Conservation (phyloP, 2,797 vertebrate species). For the Sarcophilus harrisii region DNA sequence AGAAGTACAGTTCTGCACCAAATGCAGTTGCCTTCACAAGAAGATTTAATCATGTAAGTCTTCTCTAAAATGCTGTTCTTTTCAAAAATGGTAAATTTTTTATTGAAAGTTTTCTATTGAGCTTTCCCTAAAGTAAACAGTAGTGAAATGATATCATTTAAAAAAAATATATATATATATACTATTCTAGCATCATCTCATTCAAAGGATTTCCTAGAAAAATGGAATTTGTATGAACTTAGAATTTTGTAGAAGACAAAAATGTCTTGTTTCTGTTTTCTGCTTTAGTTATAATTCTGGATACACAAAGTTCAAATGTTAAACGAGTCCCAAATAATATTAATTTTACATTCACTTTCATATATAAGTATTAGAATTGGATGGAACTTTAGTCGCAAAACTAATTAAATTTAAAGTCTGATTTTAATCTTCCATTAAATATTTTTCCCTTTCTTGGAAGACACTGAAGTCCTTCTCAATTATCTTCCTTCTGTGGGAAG, state of each 20-base stretch:
- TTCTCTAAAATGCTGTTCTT: constrained; percentile 16
- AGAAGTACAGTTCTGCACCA: constrained; percentile 98
- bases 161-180: not conserved
- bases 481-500: not conserved
- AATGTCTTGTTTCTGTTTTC: not conserved
- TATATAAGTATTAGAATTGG: not conserved
- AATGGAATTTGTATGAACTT: not conserved
- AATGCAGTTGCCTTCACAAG: constrained; percentile 99
- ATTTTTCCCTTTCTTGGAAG: not conserved
- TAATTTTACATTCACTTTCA: not conserved
- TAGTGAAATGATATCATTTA: not conserved
- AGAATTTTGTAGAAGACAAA: not conserved
- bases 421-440: not conserved
- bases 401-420: not conserved
- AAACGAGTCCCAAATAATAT: not conserved
- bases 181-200: not conserved
- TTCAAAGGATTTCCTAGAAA: not conserved
- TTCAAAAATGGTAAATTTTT: constrained; percentile 30
- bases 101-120: constrained; percentile 23
- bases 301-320: not conserved
- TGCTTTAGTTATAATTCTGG: not conserved
- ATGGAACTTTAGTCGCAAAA: not conserved
- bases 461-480: not conserved
- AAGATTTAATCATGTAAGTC: constrained; percentile 98
- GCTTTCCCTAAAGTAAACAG: constrained; percentile 1